phyloP scores from a whole-genome alignment of 2,888 invertebrate genomes.

The Hydroisotoma schaefferi region DNA sequence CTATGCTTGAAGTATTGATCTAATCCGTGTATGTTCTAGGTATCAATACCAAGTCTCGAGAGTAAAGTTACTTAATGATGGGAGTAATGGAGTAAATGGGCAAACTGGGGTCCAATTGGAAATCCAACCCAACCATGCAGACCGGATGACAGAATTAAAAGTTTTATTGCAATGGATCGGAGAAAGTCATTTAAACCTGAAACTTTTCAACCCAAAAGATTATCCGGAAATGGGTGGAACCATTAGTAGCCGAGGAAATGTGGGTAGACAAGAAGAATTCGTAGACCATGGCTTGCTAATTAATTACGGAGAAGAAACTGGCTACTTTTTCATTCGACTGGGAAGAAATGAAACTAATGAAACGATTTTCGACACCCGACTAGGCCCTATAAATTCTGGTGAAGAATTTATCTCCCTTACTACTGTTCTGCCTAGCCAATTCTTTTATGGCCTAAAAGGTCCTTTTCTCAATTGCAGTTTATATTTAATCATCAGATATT shows the following conservation, averaged over 20 bases:
- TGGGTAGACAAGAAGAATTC: background rate
- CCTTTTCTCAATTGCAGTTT: background rate
- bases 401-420: slow-evolving; percentile 24
- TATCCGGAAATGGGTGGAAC: slow-evolving; percentile 5
- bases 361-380: slow-evolving; percentile 43
- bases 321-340: slow-evolving; percentile 36
- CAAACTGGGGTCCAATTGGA: background rate
- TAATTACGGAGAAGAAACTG: slow-evolving; percentile 14
- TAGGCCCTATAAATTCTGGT: slow-evolving; percentile 33
- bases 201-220: slow-evolving; percentile 25
- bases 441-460: slow-evolving; percentile 46
- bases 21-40: no score
- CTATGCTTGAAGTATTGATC: no score
- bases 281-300: slow-evolving; percentile 4
- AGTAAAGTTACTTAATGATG: background rate
- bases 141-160: slow-evolving; percentile 22
- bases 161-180: slow-evolving; percentile 25
- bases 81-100: background rate
- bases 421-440: slow-evolving; percentile 34
- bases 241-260: background rate
- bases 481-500: background rate
- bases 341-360: slow-evolving; percentile 23
- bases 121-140: slow-evolving; percentile 9
- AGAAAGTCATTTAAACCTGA: slow-evolving; percentile 23
- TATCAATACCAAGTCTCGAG: slow-evolving; percentile 53